phyloP scores from a whole-genome alignment of 2,888 invertebrate species.

The Leucoma salicis region DNA sequence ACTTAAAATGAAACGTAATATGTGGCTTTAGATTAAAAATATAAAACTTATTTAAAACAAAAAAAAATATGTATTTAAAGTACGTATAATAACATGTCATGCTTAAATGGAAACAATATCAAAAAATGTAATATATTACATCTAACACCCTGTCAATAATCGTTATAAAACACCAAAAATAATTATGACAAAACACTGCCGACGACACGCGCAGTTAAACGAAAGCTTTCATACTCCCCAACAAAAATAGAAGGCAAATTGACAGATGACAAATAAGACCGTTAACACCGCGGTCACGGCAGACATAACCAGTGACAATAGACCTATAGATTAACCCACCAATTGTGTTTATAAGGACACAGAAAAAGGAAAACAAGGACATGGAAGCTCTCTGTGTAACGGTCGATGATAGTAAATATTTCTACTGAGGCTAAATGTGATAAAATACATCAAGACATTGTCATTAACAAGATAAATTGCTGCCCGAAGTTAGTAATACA shows the following conservation, averaged over 20 bases:
- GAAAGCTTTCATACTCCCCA: conserved; percentile 74
- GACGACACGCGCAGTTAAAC: conserved; percentile 63
- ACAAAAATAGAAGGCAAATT: conserved; percentile 78
- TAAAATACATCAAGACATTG: conserved; percentile 80
- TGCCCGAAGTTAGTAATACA: conserved; percentile 59
- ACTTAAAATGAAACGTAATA: conserved; percentile 21
- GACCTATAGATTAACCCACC: conserved; percentile 35
- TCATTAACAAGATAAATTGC: conserved; percentile 76
- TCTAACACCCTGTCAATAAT: conserved; percentile 65
- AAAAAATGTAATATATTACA: conserved; percentile 39
- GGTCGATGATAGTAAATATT: conserved; percentile 66
- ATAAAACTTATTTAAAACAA: conserved; percentile 8
- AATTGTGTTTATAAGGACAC: conserved; percentile 6
- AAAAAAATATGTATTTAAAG: conserved; percentile 14
- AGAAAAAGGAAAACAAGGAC: conserved; percentile 20
- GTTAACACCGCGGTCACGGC: conserved; percentile 72
- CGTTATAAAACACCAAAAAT: conserved; percentile 72
- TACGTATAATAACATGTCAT: conserved; percentile 13
- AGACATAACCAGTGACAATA: conserved; percentile 43
- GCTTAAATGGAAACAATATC: conserved; percentile 19
- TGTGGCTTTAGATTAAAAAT: neutral
- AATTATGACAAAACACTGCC: conserved; percentile 72
- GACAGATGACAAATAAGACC: conserved; percentile 81
- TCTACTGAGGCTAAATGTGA: conserved; percentile 73
- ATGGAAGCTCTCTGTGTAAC: conserved; percentile 42